Evolutionary conservation across 2,888 invertebrate genomes (phyloP), one percentile per base, ranked within the genome.

Genomic region (Stenoptilia bipunctidactyla): DNA sequence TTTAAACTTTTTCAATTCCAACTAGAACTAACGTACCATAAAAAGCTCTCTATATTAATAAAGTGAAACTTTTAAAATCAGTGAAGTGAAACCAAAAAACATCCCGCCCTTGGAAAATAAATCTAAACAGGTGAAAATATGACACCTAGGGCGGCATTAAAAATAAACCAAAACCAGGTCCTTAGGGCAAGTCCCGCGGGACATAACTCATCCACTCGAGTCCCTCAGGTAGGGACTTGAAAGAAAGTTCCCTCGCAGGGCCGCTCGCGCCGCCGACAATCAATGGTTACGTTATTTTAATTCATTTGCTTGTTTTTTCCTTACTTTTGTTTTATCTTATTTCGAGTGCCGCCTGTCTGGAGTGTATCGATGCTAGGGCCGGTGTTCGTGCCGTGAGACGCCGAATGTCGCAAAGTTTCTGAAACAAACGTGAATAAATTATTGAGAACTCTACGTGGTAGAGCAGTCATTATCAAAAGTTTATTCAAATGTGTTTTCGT

Each of bases 271-370:
- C 73, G 73, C 74, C 71, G 75, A 74, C 72, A 75, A 69, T 77
- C 75, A 79, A 79, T 74, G 71, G 80, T 80, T 79, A 77, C 79
- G 77, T 80, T 82, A 72, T 79, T 80, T 80, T 80, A 77, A 82
- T 80, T 80, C 74, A 73, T 79, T 80, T 73, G 77, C 77, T 79
- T 77, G 68, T 69, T 69, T 65, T 58, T 68, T 55, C 64, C 66
- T 70, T 60, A 61, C 66, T 75, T 72, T 72, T 63, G 62, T 70
- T 75, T 69, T 53, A 60, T 69, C 64, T 61, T 68, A 68, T 56
- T 55, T 64, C 61, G 66, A 73, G 61, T 57, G 76, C 80, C 80
- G 80, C 80, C 79, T 79, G 80, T 63, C 79, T 68, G 75, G 58
- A 75, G 77, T 71, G 74, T 69, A 62, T 65, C 55, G 53, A 60